Base-by-base conservation (phyloP, 2,113 vertebrate species). In the Chlamydotis undulata region DNA sequence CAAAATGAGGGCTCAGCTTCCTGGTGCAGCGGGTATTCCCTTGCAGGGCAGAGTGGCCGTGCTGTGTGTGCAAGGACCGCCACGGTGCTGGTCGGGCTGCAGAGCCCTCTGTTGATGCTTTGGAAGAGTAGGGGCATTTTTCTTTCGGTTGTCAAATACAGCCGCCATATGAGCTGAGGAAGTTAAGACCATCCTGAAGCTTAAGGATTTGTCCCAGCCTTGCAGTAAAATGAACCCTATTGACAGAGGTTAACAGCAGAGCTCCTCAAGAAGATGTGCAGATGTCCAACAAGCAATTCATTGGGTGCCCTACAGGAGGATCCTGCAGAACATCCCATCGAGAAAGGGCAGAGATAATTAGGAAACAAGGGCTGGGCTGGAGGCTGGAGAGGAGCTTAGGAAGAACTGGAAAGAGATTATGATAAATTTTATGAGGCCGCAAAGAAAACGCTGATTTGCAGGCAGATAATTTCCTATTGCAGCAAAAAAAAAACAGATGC, bases 271-370 rank as follows among this genome's bases (percentile, higher is more conserved):
- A 22, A 52, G 22, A 33, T 23, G 24, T 18, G 19, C 23, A 60
- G 50, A 25, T 6, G 4, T 39, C 56, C 50, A 53, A 6, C 6
- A 81, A 37, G 7, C 26, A 87, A 59, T 1, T 19, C 17, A 29
- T 0, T 7, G 15, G 1, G 29, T 24, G 26, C 3, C 29, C 19
- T n/a, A 28, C 35, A 49, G 9, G 6, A 29, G 11, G 6, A 61
- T 53, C 39, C 45, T 43, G 49, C 19, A 56, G 39, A 60, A 24
- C 1, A 55, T 5, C 3, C n/a, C 61, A 9, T 0, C 21, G 10
- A 29, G 8, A 33, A 77, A 64, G 6, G 4, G 18, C 4, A 24
- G 29, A 91, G 33, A 33, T 1, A 39, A 6, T 26, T 3, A 35
- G 52, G 21, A 43, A 91, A 35, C 0, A 3, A n/a, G 10, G 8